A percentile compares a stretch with the other conserved stretches of the same genome.
Evolutionary conservation across 2,888 invertebrate species (phyloP).

Genomic region (Pogonocherus hispidulus): DNA sequence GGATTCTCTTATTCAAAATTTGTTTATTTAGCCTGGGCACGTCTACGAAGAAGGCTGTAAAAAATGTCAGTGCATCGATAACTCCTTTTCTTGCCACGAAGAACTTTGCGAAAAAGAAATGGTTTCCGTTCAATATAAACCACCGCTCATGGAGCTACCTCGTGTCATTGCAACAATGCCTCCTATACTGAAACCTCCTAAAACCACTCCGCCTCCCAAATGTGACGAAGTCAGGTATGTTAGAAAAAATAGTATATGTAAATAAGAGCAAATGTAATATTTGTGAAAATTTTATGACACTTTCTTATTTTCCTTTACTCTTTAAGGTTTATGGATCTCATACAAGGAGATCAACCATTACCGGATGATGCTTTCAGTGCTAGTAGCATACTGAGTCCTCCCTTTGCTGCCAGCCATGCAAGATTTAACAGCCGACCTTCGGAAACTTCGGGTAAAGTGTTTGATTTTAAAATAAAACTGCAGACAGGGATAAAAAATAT

Average conservation of each 20-base stretch:
- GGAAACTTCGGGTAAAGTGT: constrained; percentile 47
- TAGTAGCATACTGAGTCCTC: constrained; percentile 70
- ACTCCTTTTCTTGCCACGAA: constrained; percentile 79
- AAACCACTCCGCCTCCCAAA: constrained; percentile 68
- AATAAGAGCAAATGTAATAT: too few relatives aligned
- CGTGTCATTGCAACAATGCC: constrained; percentile 26
- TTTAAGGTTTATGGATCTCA: constrained; percentile 67
- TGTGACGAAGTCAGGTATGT: constrained; percentile 68
- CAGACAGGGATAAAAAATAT: neutral
- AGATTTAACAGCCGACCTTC: constrained; percentile 64
- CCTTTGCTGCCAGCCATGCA: constrained; percentile 72
- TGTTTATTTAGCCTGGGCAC: constrained; percentile 76
- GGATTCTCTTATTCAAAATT: too few relatives aligned
- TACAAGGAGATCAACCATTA: constrained; percentile 70
- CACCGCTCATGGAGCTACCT: neutral
- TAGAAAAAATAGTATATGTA: too few relatives aligned
- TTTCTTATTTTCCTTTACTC: neutral
- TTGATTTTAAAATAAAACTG: neutral
- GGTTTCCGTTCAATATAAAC: neutral
- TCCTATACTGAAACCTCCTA: constrained; percentile 50
- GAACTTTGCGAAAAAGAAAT: constrained; percentile 44
- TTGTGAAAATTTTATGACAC: too few relatives aligned
- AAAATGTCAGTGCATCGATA: constrained; percentile 85
- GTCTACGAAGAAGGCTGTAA: constrained; percentile 76
- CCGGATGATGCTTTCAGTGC: constrained; percentile 73